Evolutionary conservation across 1,140 invertebrate species (phyloP), one percentile per base, ranked within the genome.

Genomic region (Kradibia gibbosae): DNA sequence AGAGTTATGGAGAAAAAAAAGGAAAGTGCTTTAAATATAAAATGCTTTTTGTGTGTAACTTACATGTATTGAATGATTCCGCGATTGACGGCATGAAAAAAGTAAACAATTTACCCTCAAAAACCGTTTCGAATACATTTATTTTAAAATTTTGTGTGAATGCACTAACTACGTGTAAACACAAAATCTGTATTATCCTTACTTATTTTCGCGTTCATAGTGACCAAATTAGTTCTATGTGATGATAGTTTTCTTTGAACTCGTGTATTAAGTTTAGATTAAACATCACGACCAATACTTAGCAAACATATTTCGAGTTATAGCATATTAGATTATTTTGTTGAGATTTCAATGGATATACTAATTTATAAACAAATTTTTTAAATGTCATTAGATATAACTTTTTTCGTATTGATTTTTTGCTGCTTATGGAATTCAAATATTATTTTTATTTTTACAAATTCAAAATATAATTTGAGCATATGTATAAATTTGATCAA

Each of bases 31-130:
- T 72, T 77, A n/a, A 5, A 65, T 82, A 82, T 71, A 82, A 79
- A 82, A 82, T 82, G 76, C 20, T 78, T 82, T 65, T 82, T 82
- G 34, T 75, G 48, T 90, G 85, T 87, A 87, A 91, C 91, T 91
- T 91, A 91, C 91, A 91, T 90, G 88, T 86, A 87, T 89, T 87
- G 90, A 90, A 88, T 86, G 89, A 89, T 89, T 89, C 89, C 90
- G 85, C 86, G 88, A 84, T 85, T 87, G 89, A 91, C 89, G 90
- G 90, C 90, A 90, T 91, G 90, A 86, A 91, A 91, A 90, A 90
- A 90, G 86, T 86, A 88, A 84, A 90, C 86, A 80, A 83, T 42
- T 88, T 90, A 87, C 86, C 88, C 89, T 90, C 90, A 91, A 91
- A 76, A 91, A 88, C 85, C 83, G 85, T 86, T 76, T 85, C 83